Evolutionary conservation across 1,140 invertebrate genomes (phyloP), one percentile per base, ranked within the genome.

Genomic region (Heliconius nattereri): DNA sequence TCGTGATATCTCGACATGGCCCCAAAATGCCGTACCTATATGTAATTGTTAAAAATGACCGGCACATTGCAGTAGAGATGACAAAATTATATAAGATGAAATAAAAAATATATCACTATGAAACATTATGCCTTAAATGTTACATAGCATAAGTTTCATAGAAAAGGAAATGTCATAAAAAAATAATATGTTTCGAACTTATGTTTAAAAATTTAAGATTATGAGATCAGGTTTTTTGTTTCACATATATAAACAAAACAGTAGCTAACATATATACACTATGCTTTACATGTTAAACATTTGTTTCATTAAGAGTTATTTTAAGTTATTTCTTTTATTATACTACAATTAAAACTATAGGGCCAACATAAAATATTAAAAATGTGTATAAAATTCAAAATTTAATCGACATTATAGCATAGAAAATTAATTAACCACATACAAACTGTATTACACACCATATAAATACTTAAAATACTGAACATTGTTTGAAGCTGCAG

Each of bases 1-100:
- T 72, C 29, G 35, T 37, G 60, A 66, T 26, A 72, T 40, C 35
- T n/a, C 29, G 32, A 72, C 71, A 72, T 72, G 71, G 71, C 71
- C 71, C 71, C 71, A 40, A 72, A 72, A 72, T 40, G 71, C 71
- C 71, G 32, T 72, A 66, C 60, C 60, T 66, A 13, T 29, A 16
- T 45, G 13, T 29, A 26, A 66, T 66, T 66, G 60, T 29, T 66
- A 66, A 66, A 23, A 66, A 66, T 66, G 60, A 66, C 11, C 26
- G 60, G 60, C 60, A 66, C 60, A 66, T 66, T 29, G 60, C 60
- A 66, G 60, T 23, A 26, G 6, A 26, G 60, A 60, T 23, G n/a
- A 66, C 60, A 66, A 66, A 13, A 66, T 66, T 66, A 29, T 26
- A 29, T 66, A 66, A 26, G 23, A 29, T 16, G 0, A 23, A 57